phyloP scores from a whole-genome alignment of 2,797 vertebrate species.

The Oceanodroma leucorhoa region DNA sequence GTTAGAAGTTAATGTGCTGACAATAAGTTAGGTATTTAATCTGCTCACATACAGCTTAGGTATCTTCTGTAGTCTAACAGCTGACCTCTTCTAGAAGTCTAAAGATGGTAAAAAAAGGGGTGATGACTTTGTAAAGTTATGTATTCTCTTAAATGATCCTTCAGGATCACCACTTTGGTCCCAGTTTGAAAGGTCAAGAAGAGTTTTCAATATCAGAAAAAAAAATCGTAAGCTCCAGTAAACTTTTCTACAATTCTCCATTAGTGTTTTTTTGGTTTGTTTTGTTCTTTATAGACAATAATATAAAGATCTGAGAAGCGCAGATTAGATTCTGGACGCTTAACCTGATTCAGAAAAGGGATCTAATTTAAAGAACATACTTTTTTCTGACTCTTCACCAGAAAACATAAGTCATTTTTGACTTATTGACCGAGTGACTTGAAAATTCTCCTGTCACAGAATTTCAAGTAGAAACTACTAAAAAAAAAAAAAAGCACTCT shows the following conservation, averaged over 20 bases:
- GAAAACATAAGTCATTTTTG: neutral
- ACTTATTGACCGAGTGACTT: neutral
- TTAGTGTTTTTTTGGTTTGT: neutral
- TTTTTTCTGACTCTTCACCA: neutral
- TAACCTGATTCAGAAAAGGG: neutral
- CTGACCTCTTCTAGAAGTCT: neutral
- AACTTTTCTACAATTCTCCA: neutral
- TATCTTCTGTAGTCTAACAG: neutral
- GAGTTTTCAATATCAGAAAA: neutral
- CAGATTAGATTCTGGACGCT: neutral
- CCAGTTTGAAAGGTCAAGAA: neutral
- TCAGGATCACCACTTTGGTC: neutral
- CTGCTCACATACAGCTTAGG: neutral
- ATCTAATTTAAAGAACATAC: neutral
- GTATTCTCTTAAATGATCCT: neutral
- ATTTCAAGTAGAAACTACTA: neutral
- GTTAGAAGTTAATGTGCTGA: neutral
- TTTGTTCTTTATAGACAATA: neutral
- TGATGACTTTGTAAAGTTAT: neutral
- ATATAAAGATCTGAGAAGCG: neutral
- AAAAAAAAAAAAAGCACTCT: neutral
- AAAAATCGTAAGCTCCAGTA: neutral
- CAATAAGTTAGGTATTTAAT: neutral
- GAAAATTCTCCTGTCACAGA: conserved; percentile 1
- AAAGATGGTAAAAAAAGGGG: neutral